Percentiles rank a stretch among this genome's conserved stretches.
These are phyloP conservation scores for Anastatus disparis DNA, from an alignment of 1,140 invertebrate species.

Conservation along the genomic window DNA sequence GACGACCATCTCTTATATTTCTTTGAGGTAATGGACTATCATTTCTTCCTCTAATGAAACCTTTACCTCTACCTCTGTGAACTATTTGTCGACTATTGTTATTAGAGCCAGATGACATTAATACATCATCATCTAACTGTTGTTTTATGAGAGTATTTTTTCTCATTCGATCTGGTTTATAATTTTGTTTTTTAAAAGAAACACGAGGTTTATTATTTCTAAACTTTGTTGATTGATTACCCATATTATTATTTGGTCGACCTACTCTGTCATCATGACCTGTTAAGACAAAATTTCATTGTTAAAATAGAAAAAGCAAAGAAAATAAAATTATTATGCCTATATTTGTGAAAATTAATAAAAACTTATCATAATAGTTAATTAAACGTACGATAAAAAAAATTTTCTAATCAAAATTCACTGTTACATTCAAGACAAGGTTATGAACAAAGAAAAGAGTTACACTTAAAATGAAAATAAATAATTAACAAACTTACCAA, in stretches of 20 bases:
- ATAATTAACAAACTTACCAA: not conserved
- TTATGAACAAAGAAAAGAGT: not conserved
- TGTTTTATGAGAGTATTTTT: slow-evolving; percentile 35
- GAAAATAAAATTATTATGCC: too few relatives aligned
- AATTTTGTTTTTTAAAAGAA: slow-evolving; percentile 49
- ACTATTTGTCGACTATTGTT: slow-evolving; percentile 49
- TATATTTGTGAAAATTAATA: too few relatives aligned
- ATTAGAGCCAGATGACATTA: slow-evolving; percentile 46
- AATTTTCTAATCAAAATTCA: not conserved
- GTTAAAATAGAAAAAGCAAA: not conserved
- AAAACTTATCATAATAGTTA: not conserved
- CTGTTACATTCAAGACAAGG: too few relatives aligned
- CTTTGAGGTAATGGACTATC: slow-evolving; percentile 49
- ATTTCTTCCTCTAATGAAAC: slow-evolving; percentile 46
- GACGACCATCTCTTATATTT: slow-evolving; percentile 37
- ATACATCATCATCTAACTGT: slow-evolving; percentile 54
- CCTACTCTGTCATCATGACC: slow-evolving; percentile 52
- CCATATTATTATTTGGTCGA: slow-evolving; percentile 35
- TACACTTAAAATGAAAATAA: not conserved
- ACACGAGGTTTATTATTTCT: slow-evolving; percentile 47
- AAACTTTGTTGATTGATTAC: too few relatives aligned
- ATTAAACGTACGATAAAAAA: not conserved
- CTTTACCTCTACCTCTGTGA: slow-evolving; percentile 41
- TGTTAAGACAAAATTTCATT: slow-evolving; percentile 18
- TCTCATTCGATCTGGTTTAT: too few relatives aligned